Evolutionary conservation across 2,888 invertebrate genomes (phyloP).

Genomic region (Ormyrus rosae): DNA sequence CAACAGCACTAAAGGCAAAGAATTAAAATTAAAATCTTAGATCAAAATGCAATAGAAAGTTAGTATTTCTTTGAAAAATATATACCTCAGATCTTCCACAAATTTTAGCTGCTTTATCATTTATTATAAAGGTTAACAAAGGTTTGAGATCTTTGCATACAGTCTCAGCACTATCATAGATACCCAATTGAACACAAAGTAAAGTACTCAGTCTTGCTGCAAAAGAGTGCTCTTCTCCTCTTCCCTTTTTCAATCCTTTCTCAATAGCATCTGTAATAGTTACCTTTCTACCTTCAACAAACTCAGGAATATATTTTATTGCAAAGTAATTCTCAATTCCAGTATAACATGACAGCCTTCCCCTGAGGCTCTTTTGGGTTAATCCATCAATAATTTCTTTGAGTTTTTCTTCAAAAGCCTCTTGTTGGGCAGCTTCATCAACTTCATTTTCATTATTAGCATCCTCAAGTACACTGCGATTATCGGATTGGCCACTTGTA

Average conservation of each 20-base stretch:
- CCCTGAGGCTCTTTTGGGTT: slow-evolving; percentile 91
- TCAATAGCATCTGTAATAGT: slow-evolving; percentile 90
- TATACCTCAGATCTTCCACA: slow-evolving; percentile 86
- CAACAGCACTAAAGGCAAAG: slow-evolving; percentile 84
- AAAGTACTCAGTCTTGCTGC: slow-evolving; percentile 90
- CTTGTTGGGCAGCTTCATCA: slow-evolving; percentile 82
- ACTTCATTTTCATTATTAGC: slow-evolving; percentile 76
- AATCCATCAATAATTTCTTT: slow-evolving; percentile 91
- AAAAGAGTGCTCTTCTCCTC: slow-evolving; percentile 87
- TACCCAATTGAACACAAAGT: slow-evolving; percentile 89
- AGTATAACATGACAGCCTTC: slow-evolving; percentile 85
- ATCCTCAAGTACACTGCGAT: slow-evolving; percentile 81
- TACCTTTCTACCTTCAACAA: slow-evolving; percentile 85
- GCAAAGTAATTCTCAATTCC: slow-evolving; percentile 85
- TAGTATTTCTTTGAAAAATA: neutral
- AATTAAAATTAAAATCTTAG: neutral
- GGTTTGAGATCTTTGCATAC: slow-evolving; percentile 85
- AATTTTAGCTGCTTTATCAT: slow-evolving; percentile 86
- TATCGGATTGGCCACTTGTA: slow-evolving; percentile 87
- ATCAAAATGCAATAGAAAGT: neutral
- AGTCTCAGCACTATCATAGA: slow-evolving; percentile 79
- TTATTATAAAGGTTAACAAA: slow-evolving; percentile 82
- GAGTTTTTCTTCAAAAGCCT: slow-evolving; percentile 91
- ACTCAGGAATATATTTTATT: slow-evolving; percentile 86
- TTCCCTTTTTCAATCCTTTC: slow-evolving; percentile 88